Base-by-base conservation (phyloP, 1,140 invertebrate genomes). In the Pseudobourletiella spinata region DNA sequence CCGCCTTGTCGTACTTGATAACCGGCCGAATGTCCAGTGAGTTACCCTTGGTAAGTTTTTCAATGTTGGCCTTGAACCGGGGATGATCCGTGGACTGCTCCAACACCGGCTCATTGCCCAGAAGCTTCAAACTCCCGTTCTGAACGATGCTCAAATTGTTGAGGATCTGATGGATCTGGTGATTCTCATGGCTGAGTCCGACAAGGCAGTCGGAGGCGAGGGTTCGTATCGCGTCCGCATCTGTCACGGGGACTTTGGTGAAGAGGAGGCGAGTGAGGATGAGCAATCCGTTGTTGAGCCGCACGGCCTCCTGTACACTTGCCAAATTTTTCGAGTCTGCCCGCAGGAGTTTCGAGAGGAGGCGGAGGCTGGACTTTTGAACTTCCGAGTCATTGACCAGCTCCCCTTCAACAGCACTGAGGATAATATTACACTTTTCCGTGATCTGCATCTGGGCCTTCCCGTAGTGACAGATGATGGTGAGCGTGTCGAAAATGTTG, bases 111-210 rank as follows among this genome's bases (percentile, higher is more conserved):
- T 97, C 93, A 65, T 91, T 86, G 89, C 97, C 97, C 24, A 98
- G 29, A 6, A 65, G 82, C 76, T 97, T 92, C 62, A 99, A 81
- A 72, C 94, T 90, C 11, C 91, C 91, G 73, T 86, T 89, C 28
- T 88, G 92, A 76, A 99, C 95, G 50, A 98, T 80, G 3, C 94
- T 92, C 44, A 99, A 79, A 78, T 98, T 97, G 70, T 91, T 87
- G 50, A 98, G 87, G 69, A 99, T 97, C 79, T 98, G 95, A 11
- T 88, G 77, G 0, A 98, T 90, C 14, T 83, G 76, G 46, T 87
- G 91, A 73, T 94, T 88, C 65, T 88, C 92, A 25, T 94, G 79
- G 2, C 94, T 89, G 28, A 98, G 78, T 1, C 95, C 96, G 57
- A 89, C 88, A 18, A 98, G 79, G 2, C 93, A 92, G 68, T 90